Evolutionary conservation across 2,797 vertebrate genomes (phyloP), one percentile per base, ranked within the genome.

Genomic region (Novumbra hubbsi): DNA sequence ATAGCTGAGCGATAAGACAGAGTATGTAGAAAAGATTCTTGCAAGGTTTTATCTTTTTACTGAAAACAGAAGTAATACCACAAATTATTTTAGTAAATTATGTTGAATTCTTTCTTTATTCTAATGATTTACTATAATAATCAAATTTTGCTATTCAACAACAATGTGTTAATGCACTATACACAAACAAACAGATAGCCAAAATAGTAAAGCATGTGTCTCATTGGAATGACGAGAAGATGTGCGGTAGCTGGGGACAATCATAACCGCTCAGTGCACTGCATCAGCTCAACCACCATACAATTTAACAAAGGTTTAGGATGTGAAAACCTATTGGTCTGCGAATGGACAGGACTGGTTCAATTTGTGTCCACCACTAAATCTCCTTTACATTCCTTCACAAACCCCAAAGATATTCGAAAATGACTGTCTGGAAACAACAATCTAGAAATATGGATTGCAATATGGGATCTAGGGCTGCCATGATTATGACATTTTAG

Each of bases 1-100:
- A 99, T 98, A 86, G 97, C 96, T 0, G 95, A 96, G 92, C 97
- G 97, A 92, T 99, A 95, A 90, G 78, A 81, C 83, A 5, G 21
- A 60, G 21, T 24, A 11, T 5, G 38, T 57, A 14, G 15, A 17
- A 24, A 5, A 16, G 19, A 14, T 32, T 34, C 32, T 32, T 38
- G 69, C 6, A 6, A 30, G 17, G 67, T 70, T 73, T 77, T 64
- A 74, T 70, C 50, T 73, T 73, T 68, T 27, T 28, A n/a, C 68
- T 55, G 3, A 32, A 41, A 52, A 48, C 11, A 21, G 60, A 66
- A 52, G n/a, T 27, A 63, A 72, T 50, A 73, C n/a, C 71, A 52
- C 55, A 34, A 68, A 67, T 57, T 74, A 70, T 80, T 30, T 69
- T 50, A 74, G 68, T 73, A 67, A 62, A 32, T 71, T 71, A 66